phyloP scores from a whole-genome alignment of 92 coral and sea anemone species.

The Palythoa grandis region DNA sequence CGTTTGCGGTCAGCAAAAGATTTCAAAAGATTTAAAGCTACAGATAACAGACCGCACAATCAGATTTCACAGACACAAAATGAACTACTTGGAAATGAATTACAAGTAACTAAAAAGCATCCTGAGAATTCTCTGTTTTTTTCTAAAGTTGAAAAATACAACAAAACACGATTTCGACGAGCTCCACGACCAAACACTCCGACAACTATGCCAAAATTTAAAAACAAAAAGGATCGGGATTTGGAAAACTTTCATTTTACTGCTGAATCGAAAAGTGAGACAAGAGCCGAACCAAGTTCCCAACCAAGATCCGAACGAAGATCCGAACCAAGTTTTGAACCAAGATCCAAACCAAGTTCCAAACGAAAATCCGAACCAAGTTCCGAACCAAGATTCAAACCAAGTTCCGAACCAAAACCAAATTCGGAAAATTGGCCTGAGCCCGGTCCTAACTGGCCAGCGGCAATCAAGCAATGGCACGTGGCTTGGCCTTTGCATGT shows the following conservation, averaged over 20 bases:
- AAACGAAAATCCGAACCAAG: not conserved
- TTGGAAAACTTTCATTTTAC: not conserved
- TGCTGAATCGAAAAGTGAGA: not conserved
- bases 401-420: conserved; percentile 69
- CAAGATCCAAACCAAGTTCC: too few relatives aligned
- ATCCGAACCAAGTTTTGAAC: not conserved
- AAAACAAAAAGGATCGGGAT: not conserved
- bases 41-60: not conserved
- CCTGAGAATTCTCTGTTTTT: not conserved
- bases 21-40: not conserved
- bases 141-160: not conserved
- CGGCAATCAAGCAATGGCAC: conserved; percentile 73
- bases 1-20: not conserved
- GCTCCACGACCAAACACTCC: conserved; percentile 13
- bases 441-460: conserved; percentile 92
- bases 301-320: too few relatives aligned
- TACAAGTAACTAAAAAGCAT: not conserved
- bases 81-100: not conserved
- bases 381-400: conserved; percentile 37
- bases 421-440: conserved; percentile 85
- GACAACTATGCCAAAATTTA: not conserved
- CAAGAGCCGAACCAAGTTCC: too few relatives aligned
- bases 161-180: not conserved
- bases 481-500: conserved; percentile 90
- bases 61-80: not conserved